phyloP scores from a whole-genome alignment of 30 jellyfish, hydroid and myxozoan genomes.

The Pseudorhiza aurosa region DNA sequence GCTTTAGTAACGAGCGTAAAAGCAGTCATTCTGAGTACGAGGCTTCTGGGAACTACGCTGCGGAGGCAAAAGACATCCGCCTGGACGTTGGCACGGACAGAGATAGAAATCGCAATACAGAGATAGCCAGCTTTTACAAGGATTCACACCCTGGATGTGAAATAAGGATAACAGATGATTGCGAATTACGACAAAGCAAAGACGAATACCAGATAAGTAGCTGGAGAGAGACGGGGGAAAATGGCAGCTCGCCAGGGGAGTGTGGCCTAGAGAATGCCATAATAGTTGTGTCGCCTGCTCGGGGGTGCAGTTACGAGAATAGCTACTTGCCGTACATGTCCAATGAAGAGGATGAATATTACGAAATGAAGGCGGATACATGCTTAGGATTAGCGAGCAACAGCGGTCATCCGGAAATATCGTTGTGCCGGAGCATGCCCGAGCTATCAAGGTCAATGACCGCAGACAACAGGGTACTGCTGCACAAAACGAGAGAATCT shows the following conservation, averaged over 20 bases:
- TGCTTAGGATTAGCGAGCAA: not conserved
- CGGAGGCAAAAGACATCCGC: conserved; percentile 1
- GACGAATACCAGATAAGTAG: not conserved
- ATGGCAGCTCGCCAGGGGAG: conserved; percentile 6
- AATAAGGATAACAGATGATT: not conserved
- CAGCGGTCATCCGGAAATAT: not conserved
- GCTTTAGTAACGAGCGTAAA: conserved; percentile 39
- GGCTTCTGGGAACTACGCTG: not conserved
- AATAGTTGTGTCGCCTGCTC: conserved; percentile 51
- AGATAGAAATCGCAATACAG: not conserved
- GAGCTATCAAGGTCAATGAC: conserved; percentile 13
- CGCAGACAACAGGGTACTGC: not conserved
- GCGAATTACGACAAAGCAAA: not conserved
- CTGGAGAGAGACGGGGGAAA: not conserved
- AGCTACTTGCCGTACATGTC: not conserved
- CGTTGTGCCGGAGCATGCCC: conserved; percentile 61
- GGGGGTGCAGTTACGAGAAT: not conserved
- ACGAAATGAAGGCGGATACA: not conserved
- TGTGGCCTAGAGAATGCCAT: conserved; percentile 39
- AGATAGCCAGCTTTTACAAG: not conserved
- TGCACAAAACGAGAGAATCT: conserved; percentile 8
- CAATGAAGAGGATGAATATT: not conserved
- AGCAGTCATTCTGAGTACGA: conserved; percentile 13
- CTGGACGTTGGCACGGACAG: not conserved
- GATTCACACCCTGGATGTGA: not conserved